Base-by-base conservation (phyloP, 2,888 invertebrate species). In the Archaeoteleia sp. region DNA sequence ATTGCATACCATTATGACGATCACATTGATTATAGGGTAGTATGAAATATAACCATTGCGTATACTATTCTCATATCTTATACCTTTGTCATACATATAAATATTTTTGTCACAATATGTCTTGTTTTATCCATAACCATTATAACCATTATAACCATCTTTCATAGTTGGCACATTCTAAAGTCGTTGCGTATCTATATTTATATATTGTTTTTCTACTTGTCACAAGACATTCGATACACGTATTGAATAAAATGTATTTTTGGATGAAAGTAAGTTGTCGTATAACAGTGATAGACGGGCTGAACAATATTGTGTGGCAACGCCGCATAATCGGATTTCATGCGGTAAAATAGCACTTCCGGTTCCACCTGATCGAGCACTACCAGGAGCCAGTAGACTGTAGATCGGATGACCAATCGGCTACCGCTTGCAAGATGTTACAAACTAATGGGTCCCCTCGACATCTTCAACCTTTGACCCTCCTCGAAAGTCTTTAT, bases 371-470 rank as follows among this genome's bases (percentile, higher is more conserved):
- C 71, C 70, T 68, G 74, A 70, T 51, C 58, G 67, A 57, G 53
- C 70, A 48, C 48, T 54, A 46, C 55, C 61, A 35, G 29, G 40
- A 45, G 57, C 29, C 40, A 27, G 46, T 71, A n/a, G n/a, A n/a
- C n/a, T n/a, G 69, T 48, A 72, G 75, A 78, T 78, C 77, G 68
- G 69, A 72, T 79, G 78, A 77, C 79, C 77, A 72, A 76, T 76
- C 72, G 72, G 58, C 67, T 65, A 68, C 73, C 77, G 78, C 75
- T 62, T 72, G 80, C 79, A 80, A 80, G 76, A 78, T 79, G 80
- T 76, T 76, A 15, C 61, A 25, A 45, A 40, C 35, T 40, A 39
- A 48, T 40, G 53, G 23, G 57, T n/a, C 35, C 45, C 45, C 54
- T 49, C 37, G 51, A 29, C 30, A 35, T 13, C 42, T 39, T 34